A percentile compares a stretch with the other conserved stretches of the same genome.
phyloP scores from a whole-genome alignment of 2,113 vertebrate species.

The Thalassarche chlororhynchos region DNA sequence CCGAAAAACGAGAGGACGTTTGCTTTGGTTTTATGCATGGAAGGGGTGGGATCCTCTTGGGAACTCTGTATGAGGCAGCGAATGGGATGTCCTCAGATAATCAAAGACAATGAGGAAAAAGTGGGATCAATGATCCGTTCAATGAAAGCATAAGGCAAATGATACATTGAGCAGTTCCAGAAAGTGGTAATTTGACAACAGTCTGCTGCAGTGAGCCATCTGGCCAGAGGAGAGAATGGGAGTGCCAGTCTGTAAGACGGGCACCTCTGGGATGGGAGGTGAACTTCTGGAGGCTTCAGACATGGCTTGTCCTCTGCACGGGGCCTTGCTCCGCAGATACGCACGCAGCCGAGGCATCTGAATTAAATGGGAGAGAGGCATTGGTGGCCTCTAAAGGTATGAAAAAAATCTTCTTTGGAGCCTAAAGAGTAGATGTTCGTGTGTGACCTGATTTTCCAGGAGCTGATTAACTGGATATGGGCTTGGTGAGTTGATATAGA shows the following conservation, averaged over 20 bases:
- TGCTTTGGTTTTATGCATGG: neutral
- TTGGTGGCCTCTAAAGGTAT: neutral
- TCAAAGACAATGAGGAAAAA: slow-evolving; percentile 45
- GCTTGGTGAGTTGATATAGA: neutral
- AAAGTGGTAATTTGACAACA: neutral
- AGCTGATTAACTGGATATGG: neutral
- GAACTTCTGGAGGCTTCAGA: neutral
- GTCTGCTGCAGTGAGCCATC: neutral
- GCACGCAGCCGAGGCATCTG: accelerated
- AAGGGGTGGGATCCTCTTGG: slow-evolving; percentile 11
- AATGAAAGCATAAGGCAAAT: slow-evolving; percentile 34
- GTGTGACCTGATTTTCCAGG: neutral
- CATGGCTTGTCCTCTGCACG: accelerated
- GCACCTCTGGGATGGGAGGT: neutral
- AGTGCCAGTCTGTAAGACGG: neutral
- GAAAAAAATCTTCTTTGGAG: neutral
- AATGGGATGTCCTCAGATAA: slow-evolving; percentile 38
- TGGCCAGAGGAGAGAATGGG: neutral
- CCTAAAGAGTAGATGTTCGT: neutral
- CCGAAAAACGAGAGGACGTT: neutral
- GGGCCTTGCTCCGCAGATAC: accelerated
- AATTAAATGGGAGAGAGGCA: too few species aligned
- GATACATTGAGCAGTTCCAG: neutral
- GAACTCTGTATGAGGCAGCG: neutral
- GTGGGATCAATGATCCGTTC: slow-evolving; percentile 35